phyloP scores from a whole-genome alignment of 2,888 invertebrate genomes.

The Papilio elwesi region DNA sequence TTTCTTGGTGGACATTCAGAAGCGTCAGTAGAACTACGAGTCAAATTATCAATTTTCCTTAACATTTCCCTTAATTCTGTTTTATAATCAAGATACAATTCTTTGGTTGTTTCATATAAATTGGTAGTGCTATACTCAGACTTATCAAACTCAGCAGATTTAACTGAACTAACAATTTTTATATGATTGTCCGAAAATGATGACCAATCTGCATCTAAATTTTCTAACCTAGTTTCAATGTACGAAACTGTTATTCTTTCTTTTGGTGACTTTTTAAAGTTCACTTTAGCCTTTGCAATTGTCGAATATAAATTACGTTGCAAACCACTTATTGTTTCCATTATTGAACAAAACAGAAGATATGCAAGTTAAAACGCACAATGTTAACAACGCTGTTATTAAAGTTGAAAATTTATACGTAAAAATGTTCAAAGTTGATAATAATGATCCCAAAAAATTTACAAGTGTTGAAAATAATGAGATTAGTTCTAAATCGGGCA shows the following conservation, averaged over 20 bases:
- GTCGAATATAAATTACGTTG: slow-evolving; percentile 2
- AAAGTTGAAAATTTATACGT: not conserved
- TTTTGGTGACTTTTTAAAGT: slow-evolving; percentile 2
- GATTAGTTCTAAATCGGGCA: not conserved
- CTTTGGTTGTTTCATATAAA: not conserved
- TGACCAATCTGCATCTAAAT: not conserved
- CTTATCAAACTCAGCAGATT: not conserved
- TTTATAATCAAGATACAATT: not conserved
- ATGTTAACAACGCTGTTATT: not conserved
- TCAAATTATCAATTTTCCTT: not conserved
- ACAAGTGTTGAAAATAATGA: not conserved
- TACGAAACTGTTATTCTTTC: not conserved
- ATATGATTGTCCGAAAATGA: not conserved
- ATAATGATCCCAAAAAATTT: not conserved
- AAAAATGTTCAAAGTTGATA: not conserved
- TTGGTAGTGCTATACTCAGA: not conserved
- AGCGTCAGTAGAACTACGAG: not conserved
- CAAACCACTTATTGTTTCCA: not conserved
- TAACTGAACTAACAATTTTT: not conserved
- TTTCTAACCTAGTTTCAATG: slow-evolving; percentile 2
- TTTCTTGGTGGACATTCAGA: too few species aligned
- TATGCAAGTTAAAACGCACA: not conserved
- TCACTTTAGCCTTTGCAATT: not conserved
- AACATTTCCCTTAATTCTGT: not conserved
- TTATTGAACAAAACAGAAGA: not conserved